phyloP scores from a whole-genome alignment of 2,797 vertebrate genomes.

The Denticeps clupeoides region DNA sequence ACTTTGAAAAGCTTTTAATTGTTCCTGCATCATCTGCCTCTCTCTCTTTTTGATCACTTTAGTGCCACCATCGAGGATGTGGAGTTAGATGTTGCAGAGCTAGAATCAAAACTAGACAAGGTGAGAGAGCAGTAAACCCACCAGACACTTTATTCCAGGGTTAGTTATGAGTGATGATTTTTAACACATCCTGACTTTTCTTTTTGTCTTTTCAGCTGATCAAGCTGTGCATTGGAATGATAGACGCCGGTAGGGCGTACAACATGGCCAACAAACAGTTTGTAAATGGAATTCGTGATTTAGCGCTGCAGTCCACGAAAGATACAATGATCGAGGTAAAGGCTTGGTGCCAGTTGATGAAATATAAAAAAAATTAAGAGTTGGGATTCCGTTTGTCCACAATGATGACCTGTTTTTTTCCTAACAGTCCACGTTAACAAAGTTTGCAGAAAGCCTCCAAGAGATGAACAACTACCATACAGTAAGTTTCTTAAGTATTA shows the following conservation, averaged over 20 bases:
- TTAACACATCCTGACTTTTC: neutral
- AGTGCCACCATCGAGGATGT: slow-evolving; percentile 72
- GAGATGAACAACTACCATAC: slow-evolving; percentile 1
- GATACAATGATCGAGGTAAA: slow-evolving; percentile 68
- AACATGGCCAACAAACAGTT: slow-evolving; percentile 74
- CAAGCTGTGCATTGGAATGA: slow-evolving; percentile 74
- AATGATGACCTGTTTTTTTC: too few relatives aligned
- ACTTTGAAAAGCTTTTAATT: neutral
- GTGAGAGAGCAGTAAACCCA: slow-evolving; percentile 34
- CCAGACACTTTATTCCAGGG: too few relatives aligned
- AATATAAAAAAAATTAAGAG: too few relatives aligned
- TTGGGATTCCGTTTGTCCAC: too few relatives aligned
- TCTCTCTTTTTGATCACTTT: neutral
- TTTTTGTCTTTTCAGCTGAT: slow-evolving; percentile 54
- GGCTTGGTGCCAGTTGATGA: too few relatives aligned
- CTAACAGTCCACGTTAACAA: neutral
- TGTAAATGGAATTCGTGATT: slow-evolving; percentile 70
- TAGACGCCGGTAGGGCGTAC: slow-evolving; percentile 73
- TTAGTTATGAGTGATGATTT: too few relatives aligned
- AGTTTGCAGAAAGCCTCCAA: slow-evolving; percentile 1
- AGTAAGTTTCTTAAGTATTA: too few relatives aligned
- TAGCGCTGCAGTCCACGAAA: slow-evolving; percentile 70
- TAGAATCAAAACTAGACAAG: slow-evolving; percentile 73
- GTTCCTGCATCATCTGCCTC: too few relatives aligned
- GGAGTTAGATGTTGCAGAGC: slow-evolving; percentile 68